Evolutionary conservation across 2,888 invertebrate species (phyloP), one percentile per base, ranked within the genome.

Genomic region (Scelioninae gen. 2): DNA sequence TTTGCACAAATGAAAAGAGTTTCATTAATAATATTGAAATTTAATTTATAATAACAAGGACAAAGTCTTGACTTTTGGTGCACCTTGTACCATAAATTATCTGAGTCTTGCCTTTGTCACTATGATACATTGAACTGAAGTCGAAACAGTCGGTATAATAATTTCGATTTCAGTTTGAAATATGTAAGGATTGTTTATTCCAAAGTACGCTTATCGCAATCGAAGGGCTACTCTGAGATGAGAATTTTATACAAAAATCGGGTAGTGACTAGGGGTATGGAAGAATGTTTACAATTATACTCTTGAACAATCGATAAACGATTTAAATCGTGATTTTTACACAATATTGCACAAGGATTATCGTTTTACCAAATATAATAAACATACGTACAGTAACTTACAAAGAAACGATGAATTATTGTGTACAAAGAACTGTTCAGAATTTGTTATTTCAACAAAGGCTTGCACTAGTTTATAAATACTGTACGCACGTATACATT

Each of bases 401-500:
- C 4, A 18, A 41, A 45, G 45, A 28, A 25, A 35, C 16, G n/a
- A 52, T 19, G 41, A 63, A 63, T 63, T 48, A 43, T 37, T 18
- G n/a, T 64, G 46, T 71, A 64, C 58, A 64, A 71, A 71, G 22
- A 53, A 52, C 52, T 25, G 64, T 64, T 64, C 35, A 35, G 52
- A 19, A 71, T 18, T 58, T 50, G 60, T 71, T 53, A 45, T 43
- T 15, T 64, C 57, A 31, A 58, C 11, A 19, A 72, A 64, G 22
- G 53, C 35, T 72, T 65, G 46, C 60, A 65, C 58, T 65, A 53
- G 64, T 72, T 72, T 65, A 53, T 13, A 28, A 72, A 39, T 13
- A 60, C 65, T 53, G 41, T 60, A 65, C 71, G 60, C 72, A 67
- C 72, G 50, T 43, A 39, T 60, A 61, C 33, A 50, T 55, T 48